Evolutionary conservation across 2,888 invertebrate genomes (phyloP).

Genomic region (Conchocele bisecta): DNA sequence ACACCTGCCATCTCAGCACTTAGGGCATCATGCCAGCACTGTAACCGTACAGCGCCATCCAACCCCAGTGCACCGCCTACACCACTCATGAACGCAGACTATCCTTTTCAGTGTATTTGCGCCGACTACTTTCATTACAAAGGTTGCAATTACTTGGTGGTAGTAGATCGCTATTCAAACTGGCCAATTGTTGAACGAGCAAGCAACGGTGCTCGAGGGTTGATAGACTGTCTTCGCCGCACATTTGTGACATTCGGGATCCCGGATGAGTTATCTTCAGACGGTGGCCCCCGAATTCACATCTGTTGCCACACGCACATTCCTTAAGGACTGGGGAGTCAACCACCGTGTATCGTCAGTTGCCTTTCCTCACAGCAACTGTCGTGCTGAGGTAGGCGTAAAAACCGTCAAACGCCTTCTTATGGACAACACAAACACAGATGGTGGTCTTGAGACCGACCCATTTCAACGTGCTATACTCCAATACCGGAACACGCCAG

Average conservation of each 20-base stretch:
- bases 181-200: constrained; percentile 49
- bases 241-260: constrained; percentile 58
- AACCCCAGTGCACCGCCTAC: constrained; percentile 49
- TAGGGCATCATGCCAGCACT: constrained; percentile 44
- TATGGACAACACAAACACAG: constrained; percentile 40
- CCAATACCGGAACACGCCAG: constrained; percentile 45
- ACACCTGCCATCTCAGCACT: constrained; percentile 35
- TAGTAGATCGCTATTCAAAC: constrained; percentile 55
- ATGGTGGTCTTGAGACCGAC: constrained; percentile 40
- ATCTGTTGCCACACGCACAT: constrained; percentile 42
- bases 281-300: constrained; percentile 57
- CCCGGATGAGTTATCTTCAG: constrained; percentile 51
- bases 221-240: constrained; percentile 36
- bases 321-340: constrained; percentile 51
- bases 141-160: constrained; percentile 48
- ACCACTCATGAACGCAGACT: constrained; percentile 35
- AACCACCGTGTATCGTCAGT: constrained; percentile 50
- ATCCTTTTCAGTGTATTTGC: constrained; percentile 51
- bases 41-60: constrained; percentile 44
- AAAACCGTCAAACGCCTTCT: constrained; percentile 58
- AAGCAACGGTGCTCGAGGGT: constrained; percentile 40
- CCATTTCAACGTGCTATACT: constrained; percentile 53
- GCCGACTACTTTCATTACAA: constrained; percentile 46
- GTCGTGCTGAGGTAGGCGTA: constrained; percentile 53
- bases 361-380: constrained; percentile 52